Base-by-base conservation (phyloP, 2,797 vertebrate species). In the Coluber constrictor region DNA sequence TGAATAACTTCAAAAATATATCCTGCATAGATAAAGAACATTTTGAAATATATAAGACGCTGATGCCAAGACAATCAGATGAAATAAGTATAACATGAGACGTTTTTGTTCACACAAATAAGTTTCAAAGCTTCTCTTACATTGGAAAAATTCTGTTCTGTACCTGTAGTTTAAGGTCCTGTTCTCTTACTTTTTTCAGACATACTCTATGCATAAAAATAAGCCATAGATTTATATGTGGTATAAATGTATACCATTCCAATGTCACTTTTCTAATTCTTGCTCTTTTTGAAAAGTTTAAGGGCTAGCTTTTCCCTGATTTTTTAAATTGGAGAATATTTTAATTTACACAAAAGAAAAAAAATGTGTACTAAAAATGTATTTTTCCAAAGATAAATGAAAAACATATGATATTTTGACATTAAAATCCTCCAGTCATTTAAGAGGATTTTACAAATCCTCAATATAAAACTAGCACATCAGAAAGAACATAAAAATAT, bases 21-120 rank as follows among this genome's bases (percentile, higher is more conserved):
- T 55, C 29, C 51, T 0, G 12, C 0, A 7, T 0, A 0, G 3
- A 94, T 0, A 54, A 15, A 20, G 51, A 89, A 90, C 20, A 55
- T 0, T 25, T 60, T 0, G 18, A 3, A n/a, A n/a, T 32, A 37
- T 51, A 25, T 47, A 86, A 47, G 79, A 20, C 25, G 10, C 23
- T 47, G 23, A 47, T 83, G 43, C 43, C 74, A 83, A 25, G 4
- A 83, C 55, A 32, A 90, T 23, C 47, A 32, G 4, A 61, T 83
- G 51, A 96, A 93, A 60, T 87, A 90, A 57, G 12, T 1, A 74
- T 4, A 15, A 37, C 61, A 86, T 7, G 83, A 83, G 1, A 11
- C 3, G 0, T 0, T 63, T 88, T 54, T 63, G 47, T 27, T 79
- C 25, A 89, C 23, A 32, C 20, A 83, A 87, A 32, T 56, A 54